Conservation (phyloP, 2,113 vertebrate species). For the Brevimyrus niger region DNA sequence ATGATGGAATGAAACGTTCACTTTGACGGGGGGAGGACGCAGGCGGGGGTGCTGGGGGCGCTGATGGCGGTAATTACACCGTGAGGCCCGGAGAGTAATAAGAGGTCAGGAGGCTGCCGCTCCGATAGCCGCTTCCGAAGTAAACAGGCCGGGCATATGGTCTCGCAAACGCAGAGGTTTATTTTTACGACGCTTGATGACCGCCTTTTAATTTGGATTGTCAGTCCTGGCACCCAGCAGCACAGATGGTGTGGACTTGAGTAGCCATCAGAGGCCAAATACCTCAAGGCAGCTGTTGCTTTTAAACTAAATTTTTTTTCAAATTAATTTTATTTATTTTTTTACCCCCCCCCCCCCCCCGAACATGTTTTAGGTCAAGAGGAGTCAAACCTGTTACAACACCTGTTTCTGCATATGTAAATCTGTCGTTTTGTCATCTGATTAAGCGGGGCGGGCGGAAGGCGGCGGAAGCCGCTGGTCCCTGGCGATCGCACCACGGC, state of each 20-base stretch:
- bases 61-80: conserved; percentile 50
- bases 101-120: conserved; percentile 40
- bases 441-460: conserved; percentile 67
- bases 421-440: conserved; percentile 93
- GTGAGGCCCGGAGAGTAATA: conserved; percentile 18
- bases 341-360: background rate
- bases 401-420: conserved; percentile 88
- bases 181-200: conserved; percentile 69
- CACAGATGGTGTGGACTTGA: conserved; percentile 81
- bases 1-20: conserved; percentile 45
- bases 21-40: conserved; percentile 45
- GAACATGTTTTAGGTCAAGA: conserved; percentile 72
- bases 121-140: conserved; percentile 15
- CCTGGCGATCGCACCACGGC: conserved; percentile 71
- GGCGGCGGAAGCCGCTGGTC: conserved; percentile 56
- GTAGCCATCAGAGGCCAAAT: conserved; percentile 71
- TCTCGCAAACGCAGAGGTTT: conserved; percentile 63
- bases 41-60: conserved; percentile 34
- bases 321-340: conserved; percentile 20
- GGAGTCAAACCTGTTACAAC: conserved; percentile 88
- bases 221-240: conserved; percentile 73
- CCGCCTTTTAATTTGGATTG: conserved; percentile 81
- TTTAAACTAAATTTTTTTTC: conserved; percentile 65
- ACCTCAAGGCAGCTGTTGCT: conserved; percentile 80
- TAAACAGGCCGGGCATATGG: conserved; percentile 63